Percentiles rank a stretch among this genome's conserved stretches.
Conservation (phyloP, 37 sponge, comb jelly and placozoan genomes). For the Ephydatia muelleri region DNA sequence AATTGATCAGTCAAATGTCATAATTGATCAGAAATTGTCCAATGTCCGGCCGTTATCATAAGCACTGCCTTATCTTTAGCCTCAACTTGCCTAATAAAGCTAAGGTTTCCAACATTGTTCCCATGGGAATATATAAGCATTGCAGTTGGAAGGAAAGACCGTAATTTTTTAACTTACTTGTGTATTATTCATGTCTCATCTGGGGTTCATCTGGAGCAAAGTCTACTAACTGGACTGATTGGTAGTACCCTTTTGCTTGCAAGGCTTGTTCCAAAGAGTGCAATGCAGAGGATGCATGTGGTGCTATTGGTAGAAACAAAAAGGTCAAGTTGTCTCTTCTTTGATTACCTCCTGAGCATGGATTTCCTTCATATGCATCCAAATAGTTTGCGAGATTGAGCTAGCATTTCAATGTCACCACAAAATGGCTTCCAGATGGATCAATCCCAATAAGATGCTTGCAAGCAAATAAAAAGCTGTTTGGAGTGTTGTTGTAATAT, state of each 20-base stretch:
- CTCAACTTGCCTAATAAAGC: not conserved
- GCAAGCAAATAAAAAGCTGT: too few species aligned
- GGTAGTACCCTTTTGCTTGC: not conserved
- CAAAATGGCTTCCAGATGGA: too few species aligned
- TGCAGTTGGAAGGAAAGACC: constrained; percentile 1
- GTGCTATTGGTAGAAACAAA: too few species aligned
- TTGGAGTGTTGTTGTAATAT: too few species aligned
- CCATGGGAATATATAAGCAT: not conserved
- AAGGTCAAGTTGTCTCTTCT: constrained; percentile 1
- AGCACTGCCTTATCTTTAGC: not conserved
- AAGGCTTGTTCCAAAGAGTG: constrained; percentile 1
- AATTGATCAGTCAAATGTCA: too few species aligned
- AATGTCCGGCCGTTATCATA: too few species aligned
- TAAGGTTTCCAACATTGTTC: not conserved
- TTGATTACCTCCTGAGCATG: not conserved
- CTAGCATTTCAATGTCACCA: too few species aligned
- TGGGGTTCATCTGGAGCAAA: not conserved
- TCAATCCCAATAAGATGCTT: too few species aligned
- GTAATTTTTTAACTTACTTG: not conserved
- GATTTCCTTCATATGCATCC: too few species aligned
- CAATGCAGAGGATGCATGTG: not conserved
- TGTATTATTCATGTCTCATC: not conserved
- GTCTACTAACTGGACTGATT: not conserved
- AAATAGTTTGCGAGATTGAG: too few species aligned
- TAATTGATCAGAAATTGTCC: too few species aligned